Percentiles rank a stretch among this genome's conserved stretches.
phyloP scores from a whole-genome alignment of 2,113 vertebrate genomes.

The Entelurus aequoreus region DNA sequence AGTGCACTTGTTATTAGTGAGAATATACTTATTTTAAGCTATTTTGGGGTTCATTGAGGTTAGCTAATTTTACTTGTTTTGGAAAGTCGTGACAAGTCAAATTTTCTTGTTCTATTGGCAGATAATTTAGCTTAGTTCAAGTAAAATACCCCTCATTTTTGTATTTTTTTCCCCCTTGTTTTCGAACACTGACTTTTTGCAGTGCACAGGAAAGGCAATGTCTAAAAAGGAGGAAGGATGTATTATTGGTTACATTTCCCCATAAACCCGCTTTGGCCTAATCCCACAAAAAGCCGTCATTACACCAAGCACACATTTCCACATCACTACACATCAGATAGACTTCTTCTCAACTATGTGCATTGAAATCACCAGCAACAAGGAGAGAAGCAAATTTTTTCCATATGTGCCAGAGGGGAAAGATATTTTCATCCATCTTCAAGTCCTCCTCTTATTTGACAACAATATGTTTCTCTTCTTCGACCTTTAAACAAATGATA shows the following conservation, averaged over 20 bases:
- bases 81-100: too few relatives aligned
- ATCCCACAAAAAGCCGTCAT: not conserved
- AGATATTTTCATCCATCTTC: conserved; percentile 51
- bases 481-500: conserved; percentile 70
- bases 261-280: not conserved
- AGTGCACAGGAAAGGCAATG: not conserved
- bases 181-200: too few relatives aligned
- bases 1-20: too few relatives aligned
- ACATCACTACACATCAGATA: not conserved
- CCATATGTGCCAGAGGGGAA: conserved; percentile 64
- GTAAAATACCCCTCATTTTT: too few relatives aligned
- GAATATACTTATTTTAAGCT: too few relatives aligned
- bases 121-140: too few relatives aligned
- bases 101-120: too few relatives aligned
- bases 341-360: not conserved
- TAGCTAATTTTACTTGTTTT: too few relatives aligned
- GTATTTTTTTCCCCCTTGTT: too few relatives aligned
- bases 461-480: conserved; percentile 54
- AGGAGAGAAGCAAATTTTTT: conserved; percentile 60
- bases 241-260: conserved; percentile 16
- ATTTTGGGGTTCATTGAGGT: too few relatives aligned
- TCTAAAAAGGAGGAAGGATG: not conserved
- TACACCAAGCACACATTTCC: not conserved
- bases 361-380: conserved; percentile 20
- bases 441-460: conserved; percentile 62